Conservation (phyloP, 2,113 vertebrate genomes). For the Rhabdomys dilectus region DNA sequence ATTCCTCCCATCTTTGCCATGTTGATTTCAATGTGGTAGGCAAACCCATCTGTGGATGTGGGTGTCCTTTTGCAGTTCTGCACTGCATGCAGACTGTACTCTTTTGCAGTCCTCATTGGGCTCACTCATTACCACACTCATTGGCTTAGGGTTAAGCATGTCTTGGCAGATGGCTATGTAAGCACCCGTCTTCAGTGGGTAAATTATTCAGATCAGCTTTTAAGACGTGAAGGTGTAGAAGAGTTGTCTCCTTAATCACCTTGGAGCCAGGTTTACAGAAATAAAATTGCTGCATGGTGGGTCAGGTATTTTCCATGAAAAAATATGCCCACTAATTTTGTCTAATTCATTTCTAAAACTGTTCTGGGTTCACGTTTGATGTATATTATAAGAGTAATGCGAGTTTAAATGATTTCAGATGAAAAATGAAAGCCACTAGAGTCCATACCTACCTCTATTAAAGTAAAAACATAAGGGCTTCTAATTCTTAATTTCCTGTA, state of each 20-base stretch:
- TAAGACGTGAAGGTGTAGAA: slow-evolving; percentile 58
- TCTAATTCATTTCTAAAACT: slow-evolving; percentile 78
- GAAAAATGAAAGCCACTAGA: slow-evolving; percentile 80
- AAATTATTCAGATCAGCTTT: slow-evolving; percentile 81
- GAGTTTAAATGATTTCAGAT: slow-evolving; percentile 76
- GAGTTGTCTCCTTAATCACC: slow-evolving; percentile 64
- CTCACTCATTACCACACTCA: slow-evolving; percentile 46
- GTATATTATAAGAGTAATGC: slow-evolving; percentile 80
- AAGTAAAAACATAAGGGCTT: slow-evolving; percentile 75
- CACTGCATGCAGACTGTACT: slow-evolving; percentile 60
- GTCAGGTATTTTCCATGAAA: slow-evolving; percentile 77
- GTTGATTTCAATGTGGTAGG: slow-evolving; percentile 81
- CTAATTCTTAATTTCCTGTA: slow-evolving; percentile 82
- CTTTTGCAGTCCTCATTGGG: slow-evolving; percentile 53
- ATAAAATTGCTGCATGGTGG: slow-evolving; percentile 69
- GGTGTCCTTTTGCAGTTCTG: slow-evolving; percentile 78
- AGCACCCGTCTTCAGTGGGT: slow-evolving; percentile 36
- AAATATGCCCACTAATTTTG: slow-evolving; percentile 74
- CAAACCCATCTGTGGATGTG: slow-evolving; percentile 75
- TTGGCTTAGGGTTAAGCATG: slow-evolving; percentile 79
- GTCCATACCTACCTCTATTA: slow-evolving; percentile 76
- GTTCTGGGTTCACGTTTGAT: slow-evolving; percentile 76
- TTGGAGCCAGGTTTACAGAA: slow-evolving; percentile 77
- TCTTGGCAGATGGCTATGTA: slow-evolving; percentile 83
- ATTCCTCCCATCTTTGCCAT: slow-evolving; percentile 79